These are phyloP conservation scores for Caenorhabditis macrosperma DNA, from an alignment of 2,888 invertebrate species.

Conservation along the genomic window DNA sequence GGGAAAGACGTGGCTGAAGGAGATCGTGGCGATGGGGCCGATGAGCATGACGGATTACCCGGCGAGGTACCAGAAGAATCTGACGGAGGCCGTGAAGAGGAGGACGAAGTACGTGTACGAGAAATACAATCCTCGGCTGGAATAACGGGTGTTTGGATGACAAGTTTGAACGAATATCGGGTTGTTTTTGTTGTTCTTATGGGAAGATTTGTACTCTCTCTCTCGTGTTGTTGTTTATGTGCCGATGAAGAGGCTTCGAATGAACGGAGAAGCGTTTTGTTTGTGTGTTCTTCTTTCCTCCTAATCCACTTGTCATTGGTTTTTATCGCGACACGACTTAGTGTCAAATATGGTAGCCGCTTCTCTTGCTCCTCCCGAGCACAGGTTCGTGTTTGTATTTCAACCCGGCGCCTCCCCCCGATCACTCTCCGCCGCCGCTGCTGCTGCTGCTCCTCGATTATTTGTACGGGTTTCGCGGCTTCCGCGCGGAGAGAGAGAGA, in stretches of 20 bases:
- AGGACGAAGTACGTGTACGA: constrained; percentile 53
- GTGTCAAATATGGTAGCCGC: constrained; percentile 43
- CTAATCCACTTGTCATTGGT: constrained; percentile 50
- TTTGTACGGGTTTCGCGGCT: constrained; percentile 58
- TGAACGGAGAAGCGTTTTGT: not conserved
- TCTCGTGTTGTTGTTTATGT: not conserved
- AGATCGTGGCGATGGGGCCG: constrained; percentile 41
- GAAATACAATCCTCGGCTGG: constrained; percentile 32
- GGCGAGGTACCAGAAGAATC: constrained; percentile 27
- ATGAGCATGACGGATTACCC: constrained; percentile 50
- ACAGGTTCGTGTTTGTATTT: constrained; percentile 41
- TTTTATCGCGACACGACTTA: constrained; percentile 53
- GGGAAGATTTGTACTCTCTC: not conserved
- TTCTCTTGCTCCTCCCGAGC: not conserved
- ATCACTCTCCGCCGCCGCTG: constrained; percentile 16
- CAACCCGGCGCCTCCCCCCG: constrained; percentile 12
- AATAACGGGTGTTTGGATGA: constrained; percentile 8
- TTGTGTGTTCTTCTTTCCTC: constrained; percentile 13
- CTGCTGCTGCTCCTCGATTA: constrained; percentile 18
- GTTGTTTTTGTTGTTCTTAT: not conserved
- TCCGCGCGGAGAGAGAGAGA: constrained; percentile 52
- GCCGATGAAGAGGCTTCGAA: not conserved
- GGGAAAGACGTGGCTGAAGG: constrained; percentile 57
- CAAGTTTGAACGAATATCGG: not conserved
- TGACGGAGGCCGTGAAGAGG: constrained; percentile 38